Base-by-base conservation (phyloP, 2,888 invertebrate genomes). In the Uropetala carovei region DNA sequence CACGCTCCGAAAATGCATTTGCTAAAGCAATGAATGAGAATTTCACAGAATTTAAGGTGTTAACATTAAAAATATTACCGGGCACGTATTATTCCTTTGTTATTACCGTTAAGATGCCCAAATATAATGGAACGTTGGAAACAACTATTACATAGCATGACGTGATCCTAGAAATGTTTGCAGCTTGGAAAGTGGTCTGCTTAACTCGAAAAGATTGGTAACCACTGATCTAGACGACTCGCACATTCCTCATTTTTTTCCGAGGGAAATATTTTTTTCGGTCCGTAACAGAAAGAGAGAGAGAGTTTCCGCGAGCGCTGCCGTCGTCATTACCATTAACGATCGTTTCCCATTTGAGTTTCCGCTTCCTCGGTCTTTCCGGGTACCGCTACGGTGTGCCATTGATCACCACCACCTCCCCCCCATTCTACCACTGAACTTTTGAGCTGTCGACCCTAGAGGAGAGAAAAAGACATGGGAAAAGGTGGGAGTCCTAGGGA, bases 401-500 rank as follows among this genome's bases (percentile, higher is more conserved):
- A 85, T 85, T 85, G 85, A 85, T 85, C 85, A 85, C 85, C 22
- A 85, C 22, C 85, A 85, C 57, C 85, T 13, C 85, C n/a, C 10
- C 85, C 43, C 43, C 43, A 43, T 58, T n/a, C 57, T 58, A 85
- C 57, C 85, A n/a, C 85, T 22, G 14, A 58, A 58, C 85, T 85
- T 85, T 57, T 84, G 57, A 56, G 84, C 57, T n/a, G 57, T 56
- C n/a, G 84, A 57, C 43, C 83, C 1, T 0, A 22, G 85, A 57
- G 57, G 27, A 85, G 75, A n/a, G n/a, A 75, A 11, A 9, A 22
- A 75, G 64, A n/a, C 75, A 27, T 22, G 75, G 1, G 75, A n/a
- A n/a, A 75, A 27, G 10, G 4, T 43, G 43, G 43, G 43, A 43
- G 43, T n/a, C 18, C n/a, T 11, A n/a, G 27, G 75, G n/a, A 18